Evolutionary conservation across 2,888 invertebrate species (phyloP).

Genomic region (Mesorhabditis spiculigera): DNA sequence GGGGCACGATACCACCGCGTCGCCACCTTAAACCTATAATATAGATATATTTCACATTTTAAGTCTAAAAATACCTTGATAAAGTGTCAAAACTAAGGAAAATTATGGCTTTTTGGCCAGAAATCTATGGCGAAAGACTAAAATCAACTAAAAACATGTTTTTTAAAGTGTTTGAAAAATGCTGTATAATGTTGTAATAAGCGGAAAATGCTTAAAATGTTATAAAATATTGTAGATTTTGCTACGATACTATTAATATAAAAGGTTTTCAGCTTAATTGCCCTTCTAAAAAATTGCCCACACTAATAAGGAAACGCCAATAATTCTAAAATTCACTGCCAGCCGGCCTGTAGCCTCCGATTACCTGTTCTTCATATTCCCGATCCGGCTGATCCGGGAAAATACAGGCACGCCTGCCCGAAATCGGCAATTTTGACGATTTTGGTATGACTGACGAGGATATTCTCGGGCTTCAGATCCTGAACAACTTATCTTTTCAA

Average conservation of each 20-base stretch:
- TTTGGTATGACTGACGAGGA: constrained; percentile 36
- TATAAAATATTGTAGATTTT: too few relatives aligned
- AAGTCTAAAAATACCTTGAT: background rate
- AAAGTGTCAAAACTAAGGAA: background rate
- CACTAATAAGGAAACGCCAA: too few relatives aligned
- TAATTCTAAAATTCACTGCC: too few relatives aligned
- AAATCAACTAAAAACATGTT: too few relatives aligned
- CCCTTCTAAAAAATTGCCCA: too few relatives aligned
- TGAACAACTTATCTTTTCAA: constrained; percentile 14
- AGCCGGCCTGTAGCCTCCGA: constrained; percentile 1
- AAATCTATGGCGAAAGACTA: too few relatives aligned
- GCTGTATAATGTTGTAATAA: too few relatives aligned
- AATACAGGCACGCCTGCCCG: constrained; percentile 48
- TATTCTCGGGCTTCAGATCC: constrained; percentile 54
- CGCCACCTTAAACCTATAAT: constrained; percentile 30
- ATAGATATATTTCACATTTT: background rate
- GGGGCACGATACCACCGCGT: constrained; percentile 53
- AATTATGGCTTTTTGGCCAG: background rate
- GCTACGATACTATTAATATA: too few relatives aligned
- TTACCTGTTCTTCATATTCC: constrained; percentile 50
- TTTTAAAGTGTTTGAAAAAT: too few relatives aligned
- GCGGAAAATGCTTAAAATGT: too few relatives aligned
- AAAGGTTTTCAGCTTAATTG: too few relatives aligned
- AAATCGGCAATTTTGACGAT: constrained; percentile 50
- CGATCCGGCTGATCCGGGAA: constrained; percentile 28